A percentile compares a stretch with the other conserved stretches of the same genome.
Evolutionary conservation across 1,140 invertebrate species (phyloP).

Genomic region (Arion vulgaris): DNA sequence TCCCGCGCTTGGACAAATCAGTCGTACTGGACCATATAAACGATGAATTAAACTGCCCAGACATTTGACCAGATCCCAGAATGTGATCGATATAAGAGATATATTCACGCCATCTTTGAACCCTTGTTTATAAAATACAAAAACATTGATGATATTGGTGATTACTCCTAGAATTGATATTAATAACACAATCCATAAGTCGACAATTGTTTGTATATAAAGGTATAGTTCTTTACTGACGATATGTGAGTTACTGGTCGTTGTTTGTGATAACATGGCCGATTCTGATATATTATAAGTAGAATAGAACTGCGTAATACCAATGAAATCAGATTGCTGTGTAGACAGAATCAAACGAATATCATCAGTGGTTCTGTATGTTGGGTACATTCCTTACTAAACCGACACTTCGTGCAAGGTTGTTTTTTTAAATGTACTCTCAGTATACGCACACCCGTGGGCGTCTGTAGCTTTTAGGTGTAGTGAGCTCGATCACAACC

Average conservation of each 20-base stretch:
- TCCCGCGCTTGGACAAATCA: background rate
- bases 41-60: slow-evolving; percentile 2
- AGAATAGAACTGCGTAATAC: no score
- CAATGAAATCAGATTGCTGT: no score
- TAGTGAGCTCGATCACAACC: no score
- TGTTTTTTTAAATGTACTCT: no score
- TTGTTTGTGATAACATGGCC: no score
- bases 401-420: no score
- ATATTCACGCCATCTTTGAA: slow-evolving; percentile 23
- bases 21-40: background rate
- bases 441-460: no score
- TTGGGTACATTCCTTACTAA: no score
- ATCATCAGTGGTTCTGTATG: no score
- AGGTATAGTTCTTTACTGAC: background rate
- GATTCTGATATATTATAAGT: no score
- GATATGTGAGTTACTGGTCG: background rate
- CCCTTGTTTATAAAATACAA: slow-evolving; percentile 17
- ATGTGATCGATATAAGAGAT: background rate
- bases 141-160: slow-evolving; percentile 14
- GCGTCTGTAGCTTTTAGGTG: no score
- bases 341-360: no score
- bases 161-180: slow-evolving; percentile 8
- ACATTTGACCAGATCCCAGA: slow-evolving; percentile 22
- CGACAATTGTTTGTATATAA: background rate
- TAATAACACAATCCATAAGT: background rate